A percentile compares a stretch with the other conserved stretches of the same genome.
phyloP scores from a whole-genome alignment of 37 sponge, comb jelly and placozoan species.

The Petrosia ficiformis region DNA sequence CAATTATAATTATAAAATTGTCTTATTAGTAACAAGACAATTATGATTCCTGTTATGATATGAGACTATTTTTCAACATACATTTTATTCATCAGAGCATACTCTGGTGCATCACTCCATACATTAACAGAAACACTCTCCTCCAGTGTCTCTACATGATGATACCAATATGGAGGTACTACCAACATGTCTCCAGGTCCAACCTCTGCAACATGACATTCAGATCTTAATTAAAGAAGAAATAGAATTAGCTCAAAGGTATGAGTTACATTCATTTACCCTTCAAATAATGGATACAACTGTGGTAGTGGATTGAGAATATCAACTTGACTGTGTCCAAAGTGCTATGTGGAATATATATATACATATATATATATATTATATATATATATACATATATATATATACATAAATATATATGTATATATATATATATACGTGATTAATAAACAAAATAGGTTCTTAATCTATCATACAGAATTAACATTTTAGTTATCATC shows the following conservation, averaged over 20 bases:
- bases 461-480: too few relatives aligned
- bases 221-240: not conserved
- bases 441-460: too few relatives aligned
- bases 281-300: conserved; percentile 30
- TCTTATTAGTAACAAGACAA: too few relatives aligned
- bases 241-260: not conserved
- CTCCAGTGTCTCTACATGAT: conserved; percentile 73
- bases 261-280: conserved; percentile 19
- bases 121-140: conserved; percentile 75
- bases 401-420: too few relatives aligned
- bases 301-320: conserved; percentile 28
- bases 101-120: conserved; percentile 78
- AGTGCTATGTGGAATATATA: conserved; percentile 32
- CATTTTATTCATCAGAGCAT: conserved; percentile 59
- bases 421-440: too few relatives aligned
- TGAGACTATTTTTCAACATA: conserved; percentile 3
- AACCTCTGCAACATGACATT: conserved; percentile 39
- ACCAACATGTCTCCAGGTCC: conserved; percentile 74
- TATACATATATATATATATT: too few relatives aligned
- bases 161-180: conserved; percentile 81
- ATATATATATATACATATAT: too few relatives aligned
- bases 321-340: conserved; percentile 76
- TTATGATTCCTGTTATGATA: too few relatives aligned
- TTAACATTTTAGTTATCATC: too few relatives aligned
- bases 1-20: too few relatives aligned